A percentile compares a stretch with the other conserved stretches of the same genome.
Conservation (phyloP, 2,797 vertebrate genomes). For the Notolepis coatsorum region DNA sequence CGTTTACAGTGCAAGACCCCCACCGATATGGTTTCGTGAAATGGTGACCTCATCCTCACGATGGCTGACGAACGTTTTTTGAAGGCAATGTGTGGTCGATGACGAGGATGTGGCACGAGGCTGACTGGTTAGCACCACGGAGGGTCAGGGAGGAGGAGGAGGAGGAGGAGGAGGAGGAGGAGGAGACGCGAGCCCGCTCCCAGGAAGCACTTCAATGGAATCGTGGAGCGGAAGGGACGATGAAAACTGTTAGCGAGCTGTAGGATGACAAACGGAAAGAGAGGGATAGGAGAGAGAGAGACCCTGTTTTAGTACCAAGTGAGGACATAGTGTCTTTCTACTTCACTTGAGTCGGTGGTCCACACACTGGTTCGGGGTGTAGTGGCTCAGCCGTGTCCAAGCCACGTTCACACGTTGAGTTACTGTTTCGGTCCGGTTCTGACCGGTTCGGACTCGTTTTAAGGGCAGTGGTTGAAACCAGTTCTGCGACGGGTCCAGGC, state of each 20-base stretch:
- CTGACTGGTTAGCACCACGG: conserved; percentile 90
- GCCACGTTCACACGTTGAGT: background rate
- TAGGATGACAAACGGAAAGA: conserved; percentile 31
- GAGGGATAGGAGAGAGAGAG: conserved; percentile 43
- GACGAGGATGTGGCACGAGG: conserved; percentile 77
- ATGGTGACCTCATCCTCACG: conserved; percentile 38
- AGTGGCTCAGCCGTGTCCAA: conserved; percentile 4
- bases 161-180: conserved; percentile 70
- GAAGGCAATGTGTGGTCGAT: conserved; percentile 74
- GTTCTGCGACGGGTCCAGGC: conserved; percentile 3
- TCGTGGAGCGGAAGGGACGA: conserved; percentile 45
- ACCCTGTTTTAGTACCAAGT: conserved; percentile 69
- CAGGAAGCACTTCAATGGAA: conserved; percentile 79
- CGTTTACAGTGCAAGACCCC: conserved; percentile 65
- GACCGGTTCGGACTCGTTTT: conserved; percentile 15
- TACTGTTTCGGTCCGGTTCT: conserved; percentile 17
- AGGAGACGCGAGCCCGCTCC: conserved; percentile 72
- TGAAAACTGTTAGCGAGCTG: no score
- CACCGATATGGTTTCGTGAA: conserved; percentile 44
- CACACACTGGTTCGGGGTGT: conserved; percentile 31
- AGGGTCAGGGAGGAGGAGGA: conserved; percentile 75
- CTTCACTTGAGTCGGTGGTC: conserved; percentile 24
- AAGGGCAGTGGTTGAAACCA: conserved; percentile 11
- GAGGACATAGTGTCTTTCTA: conserved; percentile 31
- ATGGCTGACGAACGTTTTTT: conserved; percentile 50